Percentiles rank a stretch among this genome's conserved stretches.
Evolutionary conservation across 1,140 invertebrate genomes (phyloP).

Genomic region (Carcinoscorpius rotundicauda): DNA sequence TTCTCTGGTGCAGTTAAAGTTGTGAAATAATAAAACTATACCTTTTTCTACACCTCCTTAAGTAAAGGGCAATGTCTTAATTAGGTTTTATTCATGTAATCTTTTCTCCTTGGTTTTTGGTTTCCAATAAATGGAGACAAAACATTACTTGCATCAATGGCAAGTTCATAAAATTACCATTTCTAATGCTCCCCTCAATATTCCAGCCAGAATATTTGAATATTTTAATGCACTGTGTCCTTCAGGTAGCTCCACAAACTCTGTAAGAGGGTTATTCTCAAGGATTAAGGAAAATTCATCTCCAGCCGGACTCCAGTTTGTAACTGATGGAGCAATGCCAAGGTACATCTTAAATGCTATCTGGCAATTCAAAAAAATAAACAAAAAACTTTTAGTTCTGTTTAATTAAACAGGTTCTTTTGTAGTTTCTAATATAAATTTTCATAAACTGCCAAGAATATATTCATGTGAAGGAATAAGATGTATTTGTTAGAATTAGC

Average conservation of each 20-base stretch:
- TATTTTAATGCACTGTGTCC: constrained; percentile 73
- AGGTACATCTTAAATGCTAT: constrained; percentile 78
- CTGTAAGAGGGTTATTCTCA: constrained; percentile 91
- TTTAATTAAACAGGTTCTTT: background rate
- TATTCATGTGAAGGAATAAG: too few species aligned
- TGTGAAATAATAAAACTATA: too few species aligned
- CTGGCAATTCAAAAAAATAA: constrained; percentile 29
- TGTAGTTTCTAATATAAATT: background rate
- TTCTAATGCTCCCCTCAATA: constrained; percentile 86
- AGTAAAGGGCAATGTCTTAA: too few species aligned
- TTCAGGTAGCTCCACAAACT: constrained; percentile 96
- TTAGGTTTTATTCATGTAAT: too few species aligned
- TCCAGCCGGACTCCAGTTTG: constrained; percentile 82
- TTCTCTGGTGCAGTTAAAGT: too few species aligned
- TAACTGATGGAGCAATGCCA: constrained; percentile 75
- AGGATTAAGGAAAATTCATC: constrained; percentile 96
- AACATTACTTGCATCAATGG: too few species aligned
- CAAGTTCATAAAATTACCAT: constrained; percentile 56
- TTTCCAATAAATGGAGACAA: too few species aligned
- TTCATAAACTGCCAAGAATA: background rate
- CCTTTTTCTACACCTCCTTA: too few species aligned
- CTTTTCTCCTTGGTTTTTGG: too few species aligned
- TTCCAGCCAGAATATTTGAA: constrained; percentile 87
- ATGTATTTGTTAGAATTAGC: background rate
- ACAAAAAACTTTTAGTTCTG: constrained; percentile 26